Evolutionary conservation across 2,888 invertebrate species (phyloP).

Genomic region (Morpho achilles): DNA sequence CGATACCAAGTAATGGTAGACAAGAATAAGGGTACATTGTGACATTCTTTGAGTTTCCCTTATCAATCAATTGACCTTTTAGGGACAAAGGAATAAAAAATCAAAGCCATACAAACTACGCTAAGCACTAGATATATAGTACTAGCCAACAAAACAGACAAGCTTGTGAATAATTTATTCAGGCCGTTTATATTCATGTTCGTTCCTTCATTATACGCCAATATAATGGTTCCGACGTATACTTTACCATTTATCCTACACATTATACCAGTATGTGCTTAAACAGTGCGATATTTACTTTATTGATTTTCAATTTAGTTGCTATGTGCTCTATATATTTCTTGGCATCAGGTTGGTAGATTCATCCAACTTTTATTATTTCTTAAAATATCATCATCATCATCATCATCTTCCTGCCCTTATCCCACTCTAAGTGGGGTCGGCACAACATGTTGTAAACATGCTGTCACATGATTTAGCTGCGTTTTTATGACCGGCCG

Average conservation of each 20-base stretch:
- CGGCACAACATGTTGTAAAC: too few species aligned
- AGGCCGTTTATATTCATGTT: slow-evolving; percentile 2
- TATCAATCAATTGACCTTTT: background rate
- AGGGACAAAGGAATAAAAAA: background rate
- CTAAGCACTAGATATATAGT: background rate
- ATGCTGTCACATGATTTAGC: too few species aligned
- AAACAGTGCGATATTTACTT: slow-evolving; percentile 10
- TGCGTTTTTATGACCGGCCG: too few species aligned
- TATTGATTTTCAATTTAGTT: slow-evolving; percentile 17
- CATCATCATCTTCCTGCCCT: too few species aligned
- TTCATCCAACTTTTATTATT: too few species aligned
- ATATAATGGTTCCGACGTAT: slow-evolving; percentile 3
- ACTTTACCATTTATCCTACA: slow-evolving; percentile 8
- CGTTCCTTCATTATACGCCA: slow-evolving; percentile 18
- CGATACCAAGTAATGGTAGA: too few species aligned
- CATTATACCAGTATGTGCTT: slow-evolving; percentile 6
- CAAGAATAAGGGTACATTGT: background rate
- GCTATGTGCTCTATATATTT: slow-evolving; percentile 6
- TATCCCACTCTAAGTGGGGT: too few species aligned
- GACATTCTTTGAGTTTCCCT: slow-evolving; percentile 1
- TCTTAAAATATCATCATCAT: too few species aligned
- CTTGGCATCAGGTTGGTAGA: background rate
- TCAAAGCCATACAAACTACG: background rate
- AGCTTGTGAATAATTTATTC: slow-evolving; percentile 10
- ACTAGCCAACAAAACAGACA: slow-evolving; percentile 3